Evolutionary conservation across 2,797 vertebrate species (phyloP).

Genomic region (Hippocampus kuda): DNA sequence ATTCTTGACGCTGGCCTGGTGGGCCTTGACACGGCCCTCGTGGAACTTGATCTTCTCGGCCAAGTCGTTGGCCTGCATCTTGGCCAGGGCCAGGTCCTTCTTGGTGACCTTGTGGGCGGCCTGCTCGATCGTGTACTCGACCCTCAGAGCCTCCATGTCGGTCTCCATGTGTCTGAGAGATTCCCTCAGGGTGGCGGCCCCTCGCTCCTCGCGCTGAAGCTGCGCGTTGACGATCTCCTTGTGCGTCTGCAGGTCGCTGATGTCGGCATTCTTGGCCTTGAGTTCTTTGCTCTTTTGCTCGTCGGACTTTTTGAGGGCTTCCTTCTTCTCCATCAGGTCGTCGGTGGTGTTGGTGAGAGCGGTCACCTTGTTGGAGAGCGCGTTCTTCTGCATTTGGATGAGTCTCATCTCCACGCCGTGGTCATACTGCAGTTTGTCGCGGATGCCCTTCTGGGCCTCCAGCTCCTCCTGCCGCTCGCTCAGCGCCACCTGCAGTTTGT

Average conservation of each 20-base stretch:
- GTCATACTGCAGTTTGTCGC: conserved; percentile 5
- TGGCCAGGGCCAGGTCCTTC: conserved; percentile 6
- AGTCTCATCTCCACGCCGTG: conserved; percentile 5
- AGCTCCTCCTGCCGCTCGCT: conserved; percentile 2
- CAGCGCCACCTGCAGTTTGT: neutral
- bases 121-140: conserved; percentile 1
- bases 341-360: conserved; percentile 7
- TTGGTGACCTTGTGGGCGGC: conserved; percentile 3
- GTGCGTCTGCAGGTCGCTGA: conserved; percentile 1
- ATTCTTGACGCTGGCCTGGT: conserved; percentile 6
- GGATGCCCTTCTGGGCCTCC: conserved; percentile 3
- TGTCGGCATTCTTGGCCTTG: conserved; percentile 1
- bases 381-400: conserved; percentile 10
- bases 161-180: neutral
- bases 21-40: conserved; percentile 4
- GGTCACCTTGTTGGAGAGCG: conserved; percentile 6
- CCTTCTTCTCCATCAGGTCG: conserved; percentile 7
- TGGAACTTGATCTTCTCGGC: conserved; percentile 9
- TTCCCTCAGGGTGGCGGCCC: neutral
- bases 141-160: conserved; percentile 3
- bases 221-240: conserved; percentile 3
- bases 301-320: neutral
- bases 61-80: conserved; percentile 3
- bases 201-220: conserved; percentile 3
- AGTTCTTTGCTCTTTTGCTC: conserved; percentile 8